Conservation (phyloP, 2,888 invertebrate species). For the Pocota personata region DNA sequence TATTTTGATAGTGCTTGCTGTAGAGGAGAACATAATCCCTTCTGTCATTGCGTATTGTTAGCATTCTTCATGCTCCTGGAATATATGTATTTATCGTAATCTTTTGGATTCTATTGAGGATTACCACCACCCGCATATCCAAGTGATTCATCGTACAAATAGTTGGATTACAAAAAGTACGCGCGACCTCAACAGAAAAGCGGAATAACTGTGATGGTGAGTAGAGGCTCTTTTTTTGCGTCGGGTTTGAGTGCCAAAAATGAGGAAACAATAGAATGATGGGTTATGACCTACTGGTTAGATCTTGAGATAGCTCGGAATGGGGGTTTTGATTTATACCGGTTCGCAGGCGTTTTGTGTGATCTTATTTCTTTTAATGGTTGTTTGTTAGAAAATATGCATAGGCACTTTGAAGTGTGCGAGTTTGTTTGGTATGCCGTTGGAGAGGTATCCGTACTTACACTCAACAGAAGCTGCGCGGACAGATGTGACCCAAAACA, state of each 20-base stretch:
- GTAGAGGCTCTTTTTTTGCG: slow-evolving; percentile 8
- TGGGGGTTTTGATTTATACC: slow-evolving; percentile 49
- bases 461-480: slow-evolving; percentile 14
- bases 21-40: slow-evolving; percentile 8
- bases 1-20: not conserved
- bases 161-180: slow-evolving; percentile 49
- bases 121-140: slow-evolving; percentile 37
- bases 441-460: not conserved
- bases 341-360: slow-evolving; percentile 6
- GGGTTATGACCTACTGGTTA: slow-evolving; percentile 54
- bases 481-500: slow-evolving; percentile 30
- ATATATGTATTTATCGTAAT: slow-evolving; percentile 30
- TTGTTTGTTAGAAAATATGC: slow-evolving; percentile 22
- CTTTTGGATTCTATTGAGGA: slow-evolving; percentile 38
- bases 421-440: slow-evolving; percentile 2
- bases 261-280: slow-evolving; percentile 44
- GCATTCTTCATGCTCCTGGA: slow-evolving; percentile 60
- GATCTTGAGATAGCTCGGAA: slow-evolving; percentile 30
- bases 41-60: slow-evolving; percentile 20
- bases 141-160: slow-evolving; percentile 61
- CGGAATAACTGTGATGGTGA: slow-evolving; percentile 55
- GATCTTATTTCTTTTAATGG: slow-evolving; percentile 29
- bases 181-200: not conserved
- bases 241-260: slow-evolving; percentile 35
- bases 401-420: slow-evolving; percentile 34